phyloP scores from a whole-genome alignment of 2,113 vertebrate species.

The Tichodroma muraria region DNA sequence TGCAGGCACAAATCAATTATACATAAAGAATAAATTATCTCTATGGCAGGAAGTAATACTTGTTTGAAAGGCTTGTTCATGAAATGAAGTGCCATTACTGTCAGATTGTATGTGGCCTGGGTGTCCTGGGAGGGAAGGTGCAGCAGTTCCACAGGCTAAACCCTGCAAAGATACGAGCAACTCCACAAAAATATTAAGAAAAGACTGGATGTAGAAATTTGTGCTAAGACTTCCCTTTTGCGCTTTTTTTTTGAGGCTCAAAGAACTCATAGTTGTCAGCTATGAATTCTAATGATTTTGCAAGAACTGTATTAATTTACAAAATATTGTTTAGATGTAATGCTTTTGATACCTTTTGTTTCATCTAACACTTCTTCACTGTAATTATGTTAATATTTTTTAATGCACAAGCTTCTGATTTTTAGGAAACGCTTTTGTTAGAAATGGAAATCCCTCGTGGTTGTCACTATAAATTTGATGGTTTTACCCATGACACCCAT shows the following conservation, averaged over 20 bases:
- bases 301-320: not conserved
- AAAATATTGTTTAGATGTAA: not conserved
- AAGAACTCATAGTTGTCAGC: not conserved
- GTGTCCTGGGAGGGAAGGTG: not conserved
- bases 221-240: not conserved
- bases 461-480: not conserved
- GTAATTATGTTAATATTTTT: not conserved
- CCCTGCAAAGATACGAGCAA: not conserved
- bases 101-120: not conserved
- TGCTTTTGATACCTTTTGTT: not conserved
- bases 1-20: slow-evolving; percentile 65
- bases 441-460: not conserved
- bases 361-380: not conserved
- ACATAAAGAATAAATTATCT: slow-evolving; percentile 57
- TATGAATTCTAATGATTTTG: not conserved
- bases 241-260: not conserved
- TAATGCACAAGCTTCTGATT: not conserved
- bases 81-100: not conserved
- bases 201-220: not conserved
- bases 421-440: not conserved
- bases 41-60: not conserved
- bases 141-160: not conserved
- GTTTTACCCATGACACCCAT: not conserved
- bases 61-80: slow-evolving; percentile 14
- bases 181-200: rapidly evolving